phyloP scores from a whole-genome alignment of 2,888 invertebrate genomes.

The Eremobia ochroleuca region DNA sequence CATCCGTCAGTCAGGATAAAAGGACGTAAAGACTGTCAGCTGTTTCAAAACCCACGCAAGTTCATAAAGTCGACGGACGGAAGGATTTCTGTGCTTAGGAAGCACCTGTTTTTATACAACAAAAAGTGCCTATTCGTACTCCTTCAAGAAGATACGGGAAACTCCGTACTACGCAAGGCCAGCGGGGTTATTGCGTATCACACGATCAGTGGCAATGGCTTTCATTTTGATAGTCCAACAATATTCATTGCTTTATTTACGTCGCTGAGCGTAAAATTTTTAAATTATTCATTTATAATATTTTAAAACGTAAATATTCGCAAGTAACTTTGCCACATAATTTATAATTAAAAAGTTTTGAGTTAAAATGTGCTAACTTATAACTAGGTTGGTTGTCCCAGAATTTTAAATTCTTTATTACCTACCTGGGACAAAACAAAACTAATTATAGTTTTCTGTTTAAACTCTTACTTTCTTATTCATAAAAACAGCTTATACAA shows the following conservation, averaged over 20 bases:
- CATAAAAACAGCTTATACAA: no score
- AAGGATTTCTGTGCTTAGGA: slow-evolving; percentile 17
- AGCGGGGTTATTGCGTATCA: background rate
- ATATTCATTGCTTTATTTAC: background rate
- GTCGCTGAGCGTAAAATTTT: no score
- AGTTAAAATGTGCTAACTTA: slow-evolving; percentile 24
- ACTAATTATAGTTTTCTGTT: slow-evolving; percentile 34
- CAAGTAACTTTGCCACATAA: background rate
- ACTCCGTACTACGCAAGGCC: background rate
- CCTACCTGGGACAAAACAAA: slow-evolving; percentile 12
- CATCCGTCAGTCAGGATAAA: slow-evolving; percentile 35
- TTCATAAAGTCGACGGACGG: slow-evolving; percentile 39
- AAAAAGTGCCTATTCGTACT: slow-evolving; percentile 25
- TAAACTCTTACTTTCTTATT: no score
- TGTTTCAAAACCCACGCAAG: slow-evolving; percentile 36
- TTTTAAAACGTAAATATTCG: background rate
- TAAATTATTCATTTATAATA: background rate
- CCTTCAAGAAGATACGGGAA: background rate
- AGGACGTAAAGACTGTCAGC: slow-evolving; percentile 31
- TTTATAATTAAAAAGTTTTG: background rate
- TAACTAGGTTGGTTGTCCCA: slow-evolving; percentile 21
- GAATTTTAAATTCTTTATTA: slow-evolving; percentile 40
- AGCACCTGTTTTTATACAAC: background rate
- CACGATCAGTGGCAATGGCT: background rate
- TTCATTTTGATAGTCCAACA: background rate